Base-by-base conservation (phyloP, 2,888 invertebrate genomes). In the Pseudococcus jackbeardsleyi region DNA sequence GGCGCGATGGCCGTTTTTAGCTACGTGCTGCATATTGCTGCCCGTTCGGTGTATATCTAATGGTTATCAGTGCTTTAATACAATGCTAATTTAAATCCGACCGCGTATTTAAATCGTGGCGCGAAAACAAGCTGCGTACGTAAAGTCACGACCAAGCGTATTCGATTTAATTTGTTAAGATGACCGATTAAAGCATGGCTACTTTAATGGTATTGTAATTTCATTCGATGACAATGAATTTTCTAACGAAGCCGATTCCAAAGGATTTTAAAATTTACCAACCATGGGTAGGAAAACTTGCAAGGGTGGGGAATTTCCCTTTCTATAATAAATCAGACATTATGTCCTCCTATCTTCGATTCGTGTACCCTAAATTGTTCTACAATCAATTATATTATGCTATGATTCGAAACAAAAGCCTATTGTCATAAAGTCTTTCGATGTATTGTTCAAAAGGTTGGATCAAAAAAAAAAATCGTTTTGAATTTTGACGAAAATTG, bases 21-120 rank as follows among this genome's bases (percentile, higher is more conserved):
- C 46, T 82, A 42, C 46, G 46, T 42, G 72, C 42, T 77, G 17
- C 22, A 22, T 64, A 64, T 64, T 64, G 64, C 64, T 64, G 22
- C 33, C 42, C 79, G n/a, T 19, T 82, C 46, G 46, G 39, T 79
- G 5, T 42, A 33, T 77, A 82, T 82, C 79, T 82, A 46, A 46
- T 46, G 79, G 79, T 82, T 46, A 82, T 82, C 79, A 82, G 79
- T 46, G 79, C 46, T 82, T 82, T 82, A 19, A 39, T 42, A 82
- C 79, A 79, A 79, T 82, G 33, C 42, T 46, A 82, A 82, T 82
- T 82, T 82, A 82, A 82, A 82, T 82, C 79, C 46, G 46, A 46
- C 79, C 79, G 79, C 39, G 9, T 82, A 72, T 26, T 72, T 72
- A 72, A 72, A 68, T 9, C 1, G 59, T 9, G 12, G 59, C 64